Percentiles rank a stretch among this genome's conserved stretches.
Evolutionary conservation across 2,797 vertebrate species (phyloP).

Genomic region (Pangasius macronema): DNA sequence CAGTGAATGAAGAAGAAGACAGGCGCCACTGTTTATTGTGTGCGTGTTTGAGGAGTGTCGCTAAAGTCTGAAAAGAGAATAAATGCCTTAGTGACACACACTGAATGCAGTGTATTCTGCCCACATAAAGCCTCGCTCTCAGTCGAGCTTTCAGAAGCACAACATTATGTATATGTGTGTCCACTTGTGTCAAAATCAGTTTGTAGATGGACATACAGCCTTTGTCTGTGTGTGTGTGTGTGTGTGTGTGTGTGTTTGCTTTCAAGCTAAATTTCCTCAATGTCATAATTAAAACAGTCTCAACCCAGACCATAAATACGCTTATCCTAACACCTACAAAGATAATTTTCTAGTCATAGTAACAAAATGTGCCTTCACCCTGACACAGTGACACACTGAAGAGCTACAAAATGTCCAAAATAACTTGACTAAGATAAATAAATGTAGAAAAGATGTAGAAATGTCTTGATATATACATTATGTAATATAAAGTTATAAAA

Average conservation of each 20-base stretch:
- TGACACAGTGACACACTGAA: not conserved
- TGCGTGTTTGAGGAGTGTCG: conserved; percentile 56
- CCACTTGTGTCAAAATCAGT: conserved; percentile 29
- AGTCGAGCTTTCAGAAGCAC: conserved; percentile 30
- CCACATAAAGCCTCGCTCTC: conserved; percentile 39
- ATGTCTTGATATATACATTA: not conserved
- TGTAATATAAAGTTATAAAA: not conserved
- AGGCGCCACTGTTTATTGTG: conserved; percentile 59
- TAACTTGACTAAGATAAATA: not conserved
- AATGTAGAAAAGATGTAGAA: not conserved
- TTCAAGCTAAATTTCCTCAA: conserved; percentile 22
- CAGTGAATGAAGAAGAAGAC: conserved; percentile 55
- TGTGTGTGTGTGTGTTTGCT: conserved; percentile 7
- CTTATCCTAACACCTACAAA: not conserved
- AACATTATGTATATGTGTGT: conserved; percentile 38
- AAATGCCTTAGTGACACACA: conserved; percentile 48
- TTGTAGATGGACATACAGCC: conserved; percentile 10
- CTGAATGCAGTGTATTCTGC: conserved; percentile 48
- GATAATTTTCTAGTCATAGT: not conserved
- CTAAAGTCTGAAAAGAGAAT: conserved; percentile 47
- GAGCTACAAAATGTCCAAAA: not conserved
- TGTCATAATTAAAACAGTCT: conserved; percentile 17
- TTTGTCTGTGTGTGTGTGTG: conserved; percentile 7
- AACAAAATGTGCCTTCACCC: not conserved
- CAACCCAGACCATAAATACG: not conserved